Percentiles rank a stretch among this genome's conserved stretches.
Conservation (phyloP, 2,797 vertebrate species). For the Acridotheres tristis region DNA sequence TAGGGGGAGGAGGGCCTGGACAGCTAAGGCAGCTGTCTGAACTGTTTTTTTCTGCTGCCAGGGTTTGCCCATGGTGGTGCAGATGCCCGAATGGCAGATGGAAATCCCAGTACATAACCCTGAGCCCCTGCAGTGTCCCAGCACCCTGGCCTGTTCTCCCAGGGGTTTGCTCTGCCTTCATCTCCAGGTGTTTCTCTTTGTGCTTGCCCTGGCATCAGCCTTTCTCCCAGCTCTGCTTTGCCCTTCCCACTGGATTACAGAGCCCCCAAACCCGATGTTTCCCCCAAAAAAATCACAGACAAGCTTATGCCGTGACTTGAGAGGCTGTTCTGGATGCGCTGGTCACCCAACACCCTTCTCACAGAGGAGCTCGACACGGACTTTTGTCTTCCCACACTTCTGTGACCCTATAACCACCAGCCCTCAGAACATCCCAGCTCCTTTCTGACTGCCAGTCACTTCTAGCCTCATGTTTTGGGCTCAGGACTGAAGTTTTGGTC, state of each 20-base stretch:
- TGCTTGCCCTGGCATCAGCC: background rate
- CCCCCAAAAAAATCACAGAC: rapidly evolving
- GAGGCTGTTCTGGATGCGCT: background rate
- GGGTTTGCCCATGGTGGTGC: background rate
- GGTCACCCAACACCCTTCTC: background rate
- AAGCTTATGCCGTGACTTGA: rapidly evolving
- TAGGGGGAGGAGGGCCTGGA: background rate
- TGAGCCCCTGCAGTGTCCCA: background rate
- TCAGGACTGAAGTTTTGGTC: background rate
- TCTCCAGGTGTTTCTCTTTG: background rate
- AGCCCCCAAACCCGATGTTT: background rate
- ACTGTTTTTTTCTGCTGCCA: background rate
- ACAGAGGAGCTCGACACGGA: background rate
- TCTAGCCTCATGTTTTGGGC: background rate
- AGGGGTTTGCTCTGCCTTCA: background rate
- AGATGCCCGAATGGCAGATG: background rate
- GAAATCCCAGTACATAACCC: rapidly evolving
- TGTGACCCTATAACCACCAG: background rate
- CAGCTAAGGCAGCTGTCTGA: background rate
- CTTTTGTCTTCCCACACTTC: background rate
- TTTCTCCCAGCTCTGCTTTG: background rate
- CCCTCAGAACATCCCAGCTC: background rate
- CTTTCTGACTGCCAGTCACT: background rate
- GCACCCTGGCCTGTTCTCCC: background rate
- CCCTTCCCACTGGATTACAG: background rate